Evolutionary conservation across 2,113 vertebrate genomes (phyloP).

Genomic region (Heptranchias perlo): DNA sequence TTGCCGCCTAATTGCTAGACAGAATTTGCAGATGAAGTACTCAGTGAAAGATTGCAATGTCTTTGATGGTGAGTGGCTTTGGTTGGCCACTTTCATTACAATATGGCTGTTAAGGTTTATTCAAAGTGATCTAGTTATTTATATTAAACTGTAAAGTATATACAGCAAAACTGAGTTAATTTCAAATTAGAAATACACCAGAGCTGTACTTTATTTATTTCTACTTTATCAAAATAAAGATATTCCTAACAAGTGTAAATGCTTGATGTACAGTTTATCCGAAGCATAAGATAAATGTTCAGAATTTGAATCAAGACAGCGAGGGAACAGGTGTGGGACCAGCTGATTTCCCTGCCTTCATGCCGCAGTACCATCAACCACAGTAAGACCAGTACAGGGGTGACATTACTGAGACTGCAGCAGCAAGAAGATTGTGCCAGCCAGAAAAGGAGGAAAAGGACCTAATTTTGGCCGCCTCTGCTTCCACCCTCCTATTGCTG

Average conservation of each 20-base stretch:
- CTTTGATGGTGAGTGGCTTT: slow-evolving; percentile 54
- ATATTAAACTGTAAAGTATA: neutral
- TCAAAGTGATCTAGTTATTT: neutral
- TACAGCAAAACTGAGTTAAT: neutral
- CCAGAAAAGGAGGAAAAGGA: neutral
- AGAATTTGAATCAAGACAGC: neutral
- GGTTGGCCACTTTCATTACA: neutral
- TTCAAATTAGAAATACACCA: neutral
- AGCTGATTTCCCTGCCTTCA: neutral
- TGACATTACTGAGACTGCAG: neutral
- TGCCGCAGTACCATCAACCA: neutral
- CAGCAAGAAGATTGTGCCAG: neutral
- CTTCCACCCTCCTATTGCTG: neutral
- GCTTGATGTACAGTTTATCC: neutral
- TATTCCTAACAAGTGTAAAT: neutral
- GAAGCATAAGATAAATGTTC: neutral
- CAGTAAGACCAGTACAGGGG: neutral
- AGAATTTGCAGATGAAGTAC: slow-evolving; percentile 55
- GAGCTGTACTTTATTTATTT: neutral
- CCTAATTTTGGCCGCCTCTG: neutral
- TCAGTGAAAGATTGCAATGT: slow-evolving; percentile 55
- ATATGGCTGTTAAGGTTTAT: neutral
- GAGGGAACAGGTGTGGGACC: neutral
- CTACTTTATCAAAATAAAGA: neutral
- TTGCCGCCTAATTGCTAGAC: slow-evolving; percentile 59